phyloP scores from a whole-genome alignment of 2,113 vertebrate genomes.

The Heterotis niloticus region DNA sequence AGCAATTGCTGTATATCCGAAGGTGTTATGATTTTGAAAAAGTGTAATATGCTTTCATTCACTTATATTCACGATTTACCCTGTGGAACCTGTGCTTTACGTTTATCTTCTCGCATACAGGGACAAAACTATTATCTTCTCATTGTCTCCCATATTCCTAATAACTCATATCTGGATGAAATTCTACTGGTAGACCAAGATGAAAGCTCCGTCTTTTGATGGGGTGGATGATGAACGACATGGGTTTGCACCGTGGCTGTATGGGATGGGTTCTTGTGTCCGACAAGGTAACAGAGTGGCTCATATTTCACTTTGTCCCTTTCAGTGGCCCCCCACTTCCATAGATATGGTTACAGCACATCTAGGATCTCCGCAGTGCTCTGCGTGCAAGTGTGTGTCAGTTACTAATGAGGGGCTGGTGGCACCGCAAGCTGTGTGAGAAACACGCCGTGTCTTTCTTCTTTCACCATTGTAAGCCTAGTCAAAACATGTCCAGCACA shows the following conservation, averaged over 20 bases:
- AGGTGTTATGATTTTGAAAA: no score
- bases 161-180: constrained; percentile 37
- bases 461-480: neutral
- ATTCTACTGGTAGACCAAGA: constrained; percentile 31
- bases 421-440: constrained; percentile 19
- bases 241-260: constrained; percentile 25
- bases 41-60: neutral
- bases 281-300: constrained; percentile 9
- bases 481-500: constrained; percentile 11
- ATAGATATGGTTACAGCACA: constrained; percentile 34
- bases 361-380: constrained; percentile 24
- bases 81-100: neutral
- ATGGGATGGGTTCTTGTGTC: constrained; percentile 18
- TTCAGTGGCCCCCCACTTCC: constrained; percentile 24
- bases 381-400: constrained; percentile 26
- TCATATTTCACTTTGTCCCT: constrained; percentile 36
- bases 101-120: neutral
- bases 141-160: constrained; percentile 20
- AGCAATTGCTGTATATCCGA: neutral
- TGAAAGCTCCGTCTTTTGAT: constrained; percentile 42
- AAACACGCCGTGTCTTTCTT: constrained; percentile 16
- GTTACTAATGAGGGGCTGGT: constrained; percentile 29
- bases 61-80: neutral
- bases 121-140: neutral
- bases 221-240: constrained; percentile 38